These are phyloP conservation scores for Argyrosomus regius DNA, from an alignment of 2,797 vertebrate genomes.

Conservation along the genomic window DNA sequence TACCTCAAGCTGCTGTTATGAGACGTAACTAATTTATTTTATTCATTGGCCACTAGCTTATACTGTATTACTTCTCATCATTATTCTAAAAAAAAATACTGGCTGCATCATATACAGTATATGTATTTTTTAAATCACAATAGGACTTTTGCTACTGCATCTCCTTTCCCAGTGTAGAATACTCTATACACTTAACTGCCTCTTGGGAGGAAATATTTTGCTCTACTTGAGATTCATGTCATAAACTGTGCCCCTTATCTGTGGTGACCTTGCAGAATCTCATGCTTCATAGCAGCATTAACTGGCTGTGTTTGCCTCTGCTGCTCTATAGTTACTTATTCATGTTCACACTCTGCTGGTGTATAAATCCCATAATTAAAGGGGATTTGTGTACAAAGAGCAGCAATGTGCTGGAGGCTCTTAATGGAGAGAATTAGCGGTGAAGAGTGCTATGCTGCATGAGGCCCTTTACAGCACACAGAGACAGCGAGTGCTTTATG, in stretches of 20 bases:
- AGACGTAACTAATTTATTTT: conserved; percentile 37
- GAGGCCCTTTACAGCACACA: conserved; percentile 37
- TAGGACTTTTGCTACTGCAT: background rate
- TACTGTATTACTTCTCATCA: background rate
- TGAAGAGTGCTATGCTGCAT: conserved; percentile 54
- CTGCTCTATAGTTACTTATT: conserved; percentile 76
- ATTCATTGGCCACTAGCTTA: background rate
- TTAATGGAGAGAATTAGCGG: conserved; percentile 74
- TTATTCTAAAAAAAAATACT: conserved; percentile 16
- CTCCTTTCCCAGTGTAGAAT: conserved; percentile 21
- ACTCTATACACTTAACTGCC: conserved; percentile 29
- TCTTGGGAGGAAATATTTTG: conserved; percentile 51
- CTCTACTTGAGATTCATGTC: conserved; percentile 60
- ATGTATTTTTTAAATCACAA: background rate
- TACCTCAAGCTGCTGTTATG: conserved; percentile 42
- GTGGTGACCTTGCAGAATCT: conserved; percentile 76
- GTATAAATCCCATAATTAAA: conserved; percentile 83
- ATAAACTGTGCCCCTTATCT: conserved; percentile 61
- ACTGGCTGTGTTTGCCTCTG: conserved; percentile 64
- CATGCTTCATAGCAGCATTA: conserved; percentile 64
- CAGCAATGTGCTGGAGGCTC: conserved; percentile 68
- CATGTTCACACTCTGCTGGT: conserved; percentile 69
- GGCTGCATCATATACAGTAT: background rate
- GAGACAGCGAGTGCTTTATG: conserved; percentile 35
- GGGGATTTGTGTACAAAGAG: conserved; percentile 82